Percentiles rank a stretch among this genome's conserved stretches.
phyloP scores from a whole-genome alignment of 37 sponge, comb jelly and placozoan genomes.

The Chondrosia reniformis region DNA sequence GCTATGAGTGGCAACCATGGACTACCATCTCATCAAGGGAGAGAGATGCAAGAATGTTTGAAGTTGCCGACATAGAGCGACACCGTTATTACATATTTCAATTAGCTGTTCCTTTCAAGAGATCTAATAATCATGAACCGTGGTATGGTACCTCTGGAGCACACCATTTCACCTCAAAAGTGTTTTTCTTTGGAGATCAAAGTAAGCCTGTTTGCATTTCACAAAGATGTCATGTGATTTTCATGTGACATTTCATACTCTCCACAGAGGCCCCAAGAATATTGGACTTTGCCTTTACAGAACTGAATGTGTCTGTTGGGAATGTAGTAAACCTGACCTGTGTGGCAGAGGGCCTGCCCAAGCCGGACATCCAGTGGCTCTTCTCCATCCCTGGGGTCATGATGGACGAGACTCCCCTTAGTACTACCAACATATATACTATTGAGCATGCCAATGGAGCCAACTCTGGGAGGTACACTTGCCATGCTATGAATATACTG shows the following conservation, averaged over 20 bases:
- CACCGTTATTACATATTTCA: slow-evolving; percentile 2
- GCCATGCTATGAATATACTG: not conserved
- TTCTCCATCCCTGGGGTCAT: not conserved
- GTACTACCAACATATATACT: not conserved
- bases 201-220: not conserved
- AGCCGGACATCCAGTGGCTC: not conserved
- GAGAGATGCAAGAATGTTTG: not conserved
- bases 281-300: not conserved
- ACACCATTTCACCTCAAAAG: not conserved
- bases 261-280: not conserved
- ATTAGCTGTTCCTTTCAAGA: not conserved
- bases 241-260: too few relatives aligned
- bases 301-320: slow-evolving; percentile 1
- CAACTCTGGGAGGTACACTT: not conserved
- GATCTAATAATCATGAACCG: not conserved
- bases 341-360: not conserved
- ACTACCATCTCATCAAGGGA: not conserved
- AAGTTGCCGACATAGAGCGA: not conserved
- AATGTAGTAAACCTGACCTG: not conserved
- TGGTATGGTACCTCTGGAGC: not conserved
- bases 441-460: not conserved
- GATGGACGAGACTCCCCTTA: not conserved
- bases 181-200: not conserved
- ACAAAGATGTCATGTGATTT: not conserved
- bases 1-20: not conserved